These are phyloP conservation scores for Zaprionus gabonicus DNA, from an alignment of 1,140 invertebrate species.

Conservation along the genomic window DNA sequence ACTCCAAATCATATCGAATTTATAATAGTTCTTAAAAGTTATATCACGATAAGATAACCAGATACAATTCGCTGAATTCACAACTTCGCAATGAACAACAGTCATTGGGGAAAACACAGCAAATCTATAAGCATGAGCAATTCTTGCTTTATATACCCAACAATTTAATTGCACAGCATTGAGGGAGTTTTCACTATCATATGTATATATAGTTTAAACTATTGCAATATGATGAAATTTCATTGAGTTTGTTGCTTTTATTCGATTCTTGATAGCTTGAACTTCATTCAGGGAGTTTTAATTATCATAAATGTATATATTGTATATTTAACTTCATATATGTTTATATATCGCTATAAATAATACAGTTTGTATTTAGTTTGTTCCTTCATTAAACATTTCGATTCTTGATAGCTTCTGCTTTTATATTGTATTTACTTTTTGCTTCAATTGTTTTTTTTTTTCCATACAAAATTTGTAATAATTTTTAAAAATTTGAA, in stretches of 20 bases:
- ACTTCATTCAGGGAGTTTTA: no score
- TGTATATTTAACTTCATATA: no score
- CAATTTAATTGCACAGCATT: not conserved
- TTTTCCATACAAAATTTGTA: not conserved
- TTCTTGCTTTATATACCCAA: not conserved
- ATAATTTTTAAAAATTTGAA: not conserved
- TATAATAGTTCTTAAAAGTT: not conserved
- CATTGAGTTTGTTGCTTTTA: not conserved
- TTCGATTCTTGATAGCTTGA: not conserved
- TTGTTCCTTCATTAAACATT: not conserved
- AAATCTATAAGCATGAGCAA: not conserved
- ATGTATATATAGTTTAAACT: not conserved
- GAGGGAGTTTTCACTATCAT: no score
- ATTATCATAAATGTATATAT: no score
- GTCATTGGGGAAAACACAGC: not conserved
- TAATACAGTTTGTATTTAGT: not conserved
- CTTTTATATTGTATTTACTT: not conserved
- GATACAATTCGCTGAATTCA: not conserved
- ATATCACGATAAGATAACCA: constrained; percentile 1
- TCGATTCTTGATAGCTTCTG: not conserved
- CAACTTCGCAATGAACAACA: not conserved
- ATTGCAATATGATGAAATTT: not conserved
- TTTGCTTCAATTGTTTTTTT: not conserved
- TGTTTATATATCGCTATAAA: no score
- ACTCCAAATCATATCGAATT: not conserved